Base-by-base conservation (phyloP, 1,140 invertebrate genomes). In the Drosophila busckii region DNA sequence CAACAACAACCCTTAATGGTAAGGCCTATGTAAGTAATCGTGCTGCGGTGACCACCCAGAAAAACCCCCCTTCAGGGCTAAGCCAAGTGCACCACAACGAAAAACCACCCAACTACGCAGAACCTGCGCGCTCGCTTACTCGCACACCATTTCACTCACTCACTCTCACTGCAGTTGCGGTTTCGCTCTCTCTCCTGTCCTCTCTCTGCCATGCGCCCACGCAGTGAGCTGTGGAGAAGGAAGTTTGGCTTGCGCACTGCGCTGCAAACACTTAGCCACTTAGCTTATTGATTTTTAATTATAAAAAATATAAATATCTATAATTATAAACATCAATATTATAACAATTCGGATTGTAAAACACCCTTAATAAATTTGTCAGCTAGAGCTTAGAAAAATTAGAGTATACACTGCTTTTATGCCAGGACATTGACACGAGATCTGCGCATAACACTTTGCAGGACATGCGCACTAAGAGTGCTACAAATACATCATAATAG, bases 361-460 rank as follows among this genome's bases (percentile, higher is more conserved):
- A 23, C 22, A 15, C n/a, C 6, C 4, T 5, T 19, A 15, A 37
- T 0, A 12, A 29, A 6, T 28, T 42, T 16, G 2, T 3, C 1
- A n/a, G 2, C 13, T 5, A 6, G 9, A n/a, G n/a, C n/a, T n/a
- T n/a, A n/a, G n/a, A n/a, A n/a, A n/a, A n/a, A n/a, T n/a, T n/a
- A n/a, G n/a, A n/a, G n/a, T n/a, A 19, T 13, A 9, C 10, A 12
- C 16, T 45, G 16, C 34, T 25, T 22, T 12, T 19, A 17, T 15
- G 20, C 40, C 38, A 64, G 56, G 53, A 59, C 38, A 44, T 49
- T 48, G 44, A 54, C 41, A 58, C 45, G 69, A 82, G 69, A 82
- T 82, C 75, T 82, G 75, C 75, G 75, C 75, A 82, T 82, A 25
- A 82, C 69, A 41, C 75, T 82, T 80, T 82, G 65, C 37, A 54